A percentile compares a stretch with the other conserved stretches of the same genome.
These are phyloP conservation scores for Parnassius mnemosyne DNA, from an alignment of 2,888 invertebrate species.

Conservation along the genomic window DNA sequence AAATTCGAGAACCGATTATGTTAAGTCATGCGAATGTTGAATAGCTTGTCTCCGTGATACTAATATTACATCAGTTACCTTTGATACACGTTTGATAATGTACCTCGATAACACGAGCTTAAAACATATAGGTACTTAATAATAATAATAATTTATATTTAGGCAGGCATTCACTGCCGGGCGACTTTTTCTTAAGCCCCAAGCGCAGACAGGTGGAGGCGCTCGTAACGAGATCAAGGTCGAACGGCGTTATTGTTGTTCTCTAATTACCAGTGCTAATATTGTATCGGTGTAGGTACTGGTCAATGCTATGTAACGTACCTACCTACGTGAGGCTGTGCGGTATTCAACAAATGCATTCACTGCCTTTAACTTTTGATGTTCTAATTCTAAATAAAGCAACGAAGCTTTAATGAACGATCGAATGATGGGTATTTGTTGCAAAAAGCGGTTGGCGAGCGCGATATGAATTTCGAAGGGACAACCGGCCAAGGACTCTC, in stretches of 20 bases:
- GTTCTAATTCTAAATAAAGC: neutral
- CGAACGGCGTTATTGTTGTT: constrained; percentile 58
- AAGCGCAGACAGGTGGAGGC: constrained; percentile 53
- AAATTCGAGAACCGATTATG: constrained; percentile 12
- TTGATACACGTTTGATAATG: constrained; percentile 18
- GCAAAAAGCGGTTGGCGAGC: constrained; percentile 31
- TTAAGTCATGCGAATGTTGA: constrained; percentile 8
- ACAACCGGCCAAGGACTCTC: constrained; percentile 59
- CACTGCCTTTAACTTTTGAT: neutral
- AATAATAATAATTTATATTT: constrained; percentile 12
- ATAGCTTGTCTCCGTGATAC: neutral
- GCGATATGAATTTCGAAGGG: constrained; percentile 56
- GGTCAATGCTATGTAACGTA: constrained; percentile 14
- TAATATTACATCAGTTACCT: constrained; percentile 20
- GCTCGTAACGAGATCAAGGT: constrained; percentile 68
- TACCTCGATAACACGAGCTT: constrained; percentile 2
- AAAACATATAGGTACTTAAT: constrained; percentile 8
- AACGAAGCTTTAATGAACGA: constrained; percentile 13
- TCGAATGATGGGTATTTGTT: constrained; percentile 10
- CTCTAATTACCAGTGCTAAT: constrained; percentile 59
- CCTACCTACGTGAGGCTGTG: neutral
- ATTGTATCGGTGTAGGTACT: constrained; percentile 10
- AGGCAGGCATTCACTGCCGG: constrained; percentile 21
- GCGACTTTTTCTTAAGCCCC: constrained; percentile 41
- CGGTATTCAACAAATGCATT: constrained; percentile 1